Conservation (phyloP, 2,113 vertebrate genomes). For the Ptyas mucosa region DNA sequence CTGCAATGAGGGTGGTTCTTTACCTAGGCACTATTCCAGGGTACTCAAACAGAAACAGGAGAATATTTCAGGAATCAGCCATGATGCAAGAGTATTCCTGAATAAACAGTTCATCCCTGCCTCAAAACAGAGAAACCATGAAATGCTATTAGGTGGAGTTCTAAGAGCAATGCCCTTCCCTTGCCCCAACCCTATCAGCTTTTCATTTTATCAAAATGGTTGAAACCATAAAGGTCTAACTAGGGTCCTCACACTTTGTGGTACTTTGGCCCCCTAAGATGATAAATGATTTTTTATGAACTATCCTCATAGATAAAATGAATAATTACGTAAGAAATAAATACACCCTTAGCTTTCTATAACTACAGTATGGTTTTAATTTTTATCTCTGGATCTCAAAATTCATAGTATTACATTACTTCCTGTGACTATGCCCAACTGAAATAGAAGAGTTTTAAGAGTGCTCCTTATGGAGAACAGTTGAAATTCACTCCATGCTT, state of each 20-base stretch:
- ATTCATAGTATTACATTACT: background rate
- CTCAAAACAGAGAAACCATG: constrained; percentile 35
- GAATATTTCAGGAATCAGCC: constrained; percentile 17
- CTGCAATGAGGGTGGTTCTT: constrained; percentile 31
- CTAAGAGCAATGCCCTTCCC: background rate
- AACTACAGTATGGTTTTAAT: background rate
- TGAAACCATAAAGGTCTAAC: constrained; percentile 18
- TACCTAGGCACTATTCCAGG: constrained; percentile 34
- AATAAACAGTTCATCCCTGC: constrained; percentile 34
- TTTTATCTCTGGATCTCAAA: background rate
- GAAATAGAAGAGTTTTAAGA: background rate
- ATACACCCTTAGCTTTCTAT: background rate
- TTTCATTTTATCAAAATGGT: constrained; percentile 46
- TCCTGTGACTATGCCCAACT: background rate
- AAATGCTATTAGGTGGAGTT: constrained; percentile 35
- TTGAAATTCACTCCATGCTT: background rate
- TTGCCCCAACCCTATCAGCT: background rate
- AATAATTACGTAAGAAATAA: background rate
- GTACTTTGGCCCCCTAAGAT: background rate
- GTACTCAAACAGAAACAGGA: constrained; percentile 52
- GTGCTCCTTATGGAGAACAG: background rate
- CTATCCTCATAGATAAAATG: background rate
- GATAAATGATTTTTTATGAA: background rate
- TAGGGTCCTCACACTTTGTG: background rate
- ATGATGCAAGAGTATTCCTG: constrained; percentile 42